These are phyloP conservation scores for Maniola hyperantus DNA, from an alignment of 2,888 invertebrate species.

Conservation along the genomic window DNA sequence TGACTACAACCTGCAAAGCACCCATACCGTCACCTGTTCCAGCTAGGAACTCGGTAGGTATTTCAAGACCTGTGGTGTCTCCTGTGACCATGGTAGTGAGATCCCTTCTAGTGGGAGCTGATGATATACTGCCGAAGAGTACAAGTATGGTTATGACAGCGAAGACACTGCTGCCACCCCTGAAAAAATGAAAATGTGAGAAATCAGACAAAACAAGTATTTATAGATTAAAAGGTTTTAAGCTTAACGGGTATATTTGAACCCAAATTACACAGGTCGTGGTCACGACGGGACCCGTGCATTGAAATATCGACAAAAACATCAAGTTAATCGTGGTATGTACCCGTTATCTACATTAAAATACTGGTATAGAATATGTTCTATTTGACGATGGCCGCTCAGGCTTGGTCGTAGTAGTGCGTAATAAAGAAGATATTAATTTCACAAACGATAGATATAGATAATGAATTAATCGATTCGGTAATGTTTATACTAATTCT, in stretches of 20 bases:
- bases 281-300: too few relatives aligned
- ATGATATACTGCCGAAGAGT: conserved; percentile 48
- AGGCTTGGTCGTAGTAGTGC: too few relatives aligned
- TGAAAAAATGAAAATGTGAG: conserved; percentile 45
- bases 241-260: too few relatives aligned
- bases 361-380: too few relatives aligned
- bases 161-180: conserved; percentile 54
- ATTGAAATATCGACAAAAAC: too few relatives aligned
- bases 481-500: background rate
- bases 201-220: background rate
- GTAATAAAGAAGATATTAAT: too few relatives aligned
- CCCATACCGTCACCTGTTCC: conserved; percentile 62
- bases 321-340: too few relatives aligned
- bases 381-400: too few relatives aligned
- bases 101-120: conserved; percentile 56
- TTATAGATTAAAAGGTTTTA: too few relatives aligned
- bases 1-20: conserved; percentile 69
- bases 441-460: too few relatives aligned
- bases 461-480: background rate
- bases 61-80: conserved; percentile 68
- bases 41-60: conserved; percentile 63
- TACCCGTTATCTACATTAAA: too few relatives aligned
- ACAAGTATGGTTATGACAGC: conserved; percentile 46
- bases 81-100: conserved; percentile 56
- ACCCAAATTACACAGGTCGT: too few relatives aligned